Conservation (phyloP, 2,888 invertebrate species). For the Pyrgus malvae region DNA sequence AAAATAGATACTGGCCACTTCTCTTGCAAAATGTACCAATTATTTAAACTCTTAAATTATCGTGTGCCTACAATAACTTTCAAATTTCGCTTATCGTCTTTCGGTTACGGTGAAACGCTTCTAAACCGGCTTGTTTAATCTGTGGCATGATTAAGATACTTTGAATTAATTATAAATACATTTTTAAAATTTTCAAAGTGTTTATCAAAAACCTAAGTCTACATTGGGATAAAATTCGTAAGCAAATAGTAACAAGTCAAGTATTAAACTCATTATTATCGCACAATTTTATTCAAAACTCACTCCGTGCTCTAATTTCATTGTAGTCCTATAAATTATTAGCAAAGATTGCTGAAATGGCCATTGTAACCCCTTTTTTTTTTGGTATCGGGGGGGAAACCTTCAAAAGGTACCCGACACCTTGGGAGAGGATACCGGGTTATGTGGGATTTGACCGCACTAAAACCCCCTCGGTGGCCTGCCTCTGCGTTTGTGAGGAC, state of each 20-base stretch:
- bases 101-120: background rate
- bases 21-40: too few relatives aligned
- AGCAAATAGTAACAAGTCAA: background rate
- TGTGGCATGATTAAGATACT: background rate
- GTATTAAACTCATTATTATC: background rate
- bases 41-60: background rate
- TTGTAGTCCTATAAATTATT: too few relatives aligned
- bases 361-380: too few relatives aligned
- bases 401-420: too few relatives aligned
- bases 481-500: too few relatives aligned
- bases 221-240: background rate
- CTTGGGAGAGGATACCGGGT: too few relatives aligned
- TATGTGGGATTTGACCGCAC: too few relatives aligned
- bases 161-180: background rate
- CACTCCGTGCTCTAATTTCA: too few relatives aligned
- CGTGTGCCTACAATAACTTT: background rate
- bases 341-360: too few relatives aligned
- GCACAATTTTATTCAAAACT: background rate
- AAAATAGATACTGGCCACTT: too few relatives aligned
- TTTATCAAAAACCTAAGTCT: background rate
- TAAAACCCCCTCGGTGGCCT: too few relatives aligned
- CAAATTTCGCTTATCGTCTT: background rate
- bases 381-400: too few relatives aligned
- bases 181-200: background rate
- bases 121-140: background rate